Base-by-base conservation (phyloP, 1,140 invertebrate species). In the Caenorhabditis tropicalis region DNA sequence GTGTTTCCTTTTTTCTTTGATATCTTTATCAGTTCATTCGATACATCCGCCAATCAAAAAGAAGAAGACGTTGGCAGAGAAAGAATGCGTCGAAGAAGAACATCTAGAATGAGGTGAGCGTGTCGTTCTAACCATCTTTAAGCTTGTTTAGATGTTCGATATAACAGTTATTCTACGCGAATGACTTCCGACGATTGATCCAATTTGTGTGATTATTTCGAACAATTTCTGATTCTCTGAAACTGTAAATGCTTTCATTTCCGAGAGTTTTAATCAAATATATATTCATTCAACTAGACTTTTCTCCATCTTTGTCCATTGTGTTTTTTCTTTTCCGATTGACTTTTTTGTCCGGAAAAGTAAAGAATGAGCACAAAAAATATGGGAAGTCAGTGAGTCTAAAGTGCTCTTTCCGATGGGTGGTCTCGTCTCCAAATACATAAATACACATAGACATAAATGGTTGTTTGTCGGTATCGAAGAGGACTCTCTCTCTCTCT, bases 361-460 rank as follows among this genome's bases (percentile, higher is more conserved):
- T 56, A 56, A 56, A 56, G 53, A 56, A 56, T 56, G 53, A 56
- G 24, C 24, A 56, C 53, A 56, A 56, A 56, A 29, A 56, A 56
- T 27, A 56, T 56, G 0, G 48, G 48, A 51, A 27, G 53, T 56
- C 21, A 56, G 53, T 56, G 21, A 27, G 9, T 27, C 53, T 56
- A 56, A 56, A 56, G 36, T 74, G 33, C 65, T 43, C 31, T 36
- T 33, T 19, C 29, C 36, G 1, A 27, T 27, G 53, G 53, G 53
- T 56, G 33, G 58, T 43, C 65, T 56, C 53, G 21, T 27, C 53
- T 74, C 65, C 65, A 74, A 74, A 74, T 74, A 74, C 65, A 46
- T 46, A 74, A 65, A 65, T 65, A 65, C 58, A 74, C 65, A 74
- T n/a, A 74, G 33, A 74, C 65, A 74, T 74, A 74, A 74, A 74